phyloP scores from a whole-genome alignment of 2,113 vertebrate species.

The Fregetta grallaria region DNA sequence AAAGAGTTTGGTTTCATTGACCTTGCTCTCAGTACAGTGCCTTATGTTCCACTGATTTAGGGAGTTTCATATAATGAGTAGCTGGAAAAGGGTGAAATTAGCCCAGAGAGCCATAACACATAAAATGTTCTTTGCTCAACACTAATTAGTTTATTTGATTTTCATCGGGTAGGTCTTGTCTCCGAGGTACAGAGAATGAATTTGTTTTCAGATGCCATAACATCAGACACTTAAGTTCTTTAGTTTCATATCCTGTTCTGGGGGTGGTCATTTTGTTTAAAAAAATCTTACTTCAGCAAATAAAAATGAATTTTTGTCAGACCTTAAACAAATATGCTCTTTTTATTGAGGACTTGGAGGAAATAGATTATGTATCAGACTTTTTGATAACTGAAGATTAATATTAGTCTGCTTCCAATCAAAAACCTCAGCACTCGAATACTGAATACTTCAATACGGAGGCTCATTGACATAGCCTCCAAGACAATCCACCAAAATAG shows the following conservation, averaged over 20 bases:
- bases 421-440: slow-evolving; percentile 30
- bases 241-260: neutral
- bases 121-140: slow-evolving; percentile 36
- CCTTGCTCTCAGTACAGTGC: slow-evolving; percentile 30
- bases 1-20: slow-evolving; percentile 38
- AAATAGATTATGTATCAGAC: neutral
- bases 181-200: slow-evolving; percentile 4
- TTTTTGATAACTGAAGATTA: slow-evolving; percentile 38
- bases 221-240: neutral
- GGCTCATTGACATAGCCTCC: slow-evolving; percentile 24
- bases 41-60: slow-evolving; percentile 46
- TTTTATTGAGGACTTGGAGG: neutral
- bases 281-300: neutral
- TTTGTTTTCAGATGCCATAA: slow-evolving; percentile 30
- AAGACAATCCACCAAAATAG: slow-evolving; percentile 51
- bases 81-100: slow-evolving; percentile 30
- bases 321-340: neutral
- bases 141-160: slow-evolving; percentile 57
- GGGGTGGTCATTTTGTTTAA: neutral
- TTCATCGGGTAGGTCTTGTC: slow-evolving; percentile 40
- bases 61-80: slow-evolving; percentile 5
- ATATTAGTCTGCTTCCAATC: slow-evolving; percentile 36
- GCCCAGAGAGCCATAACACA: slow-evolving; percentile 15
- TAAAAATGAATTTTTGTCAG: neutral
- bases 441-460: neutral